Evolutionary conservation across 2,888 invertebrate species (phyloP).

Genomic region (Drosophila acutilabella): DNA sequence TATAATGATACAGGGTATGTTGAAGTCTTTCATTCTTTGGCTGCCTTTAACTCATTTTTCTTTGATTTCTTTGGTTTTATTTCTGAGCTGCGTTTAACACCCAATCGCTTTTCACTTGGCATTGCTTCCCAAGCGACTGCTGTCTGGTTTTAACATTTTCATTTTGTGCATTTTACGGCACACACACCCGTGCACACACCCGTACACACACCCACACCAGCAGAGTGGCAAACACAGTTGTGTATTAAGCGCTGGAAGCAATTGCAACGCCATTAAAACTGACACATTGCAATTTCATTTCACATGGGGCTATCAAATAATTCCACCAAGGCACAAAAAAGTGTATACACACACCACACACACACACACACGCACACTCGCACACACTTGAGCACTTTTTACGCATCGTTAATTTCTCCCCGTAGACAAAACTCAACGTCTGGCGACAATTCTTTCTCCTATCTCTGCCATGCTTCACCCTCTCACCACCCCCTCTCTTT

Average conservation of each 20-base stretch:
- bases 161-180: conserved; percentile 50
- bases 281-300: conserved; percentile 77
- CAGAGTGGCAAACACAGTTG: conserved; percentile 11
- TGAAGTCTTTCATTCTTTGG: no score
- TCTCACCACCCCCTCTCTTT: conserved; percentile 7
- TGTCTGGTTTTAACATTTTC: conserved; percentile 30
- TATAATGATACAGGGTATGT: conserved; percentile 1
- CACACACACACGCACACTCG: conserved; percentile 3
- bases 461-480: background rate
- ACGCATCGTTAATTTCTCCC: conserved; percentile 81
- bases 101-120: conserved; percentile 48
- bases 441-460: conserved; percentile 44
- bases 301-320: conserved; percentile 58
- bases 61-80: conserved; percentile 7
- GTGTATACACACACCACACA: conserved; percentile 3
- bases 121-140: conserved; percentile 38
- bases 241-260: conserved; percentile 68
- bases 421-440: conserved; percentile 57
- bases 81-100: conserved; percentile 52
- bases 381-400: conserved; percentile 64
- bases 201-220: background rate
- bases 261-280: conserved; percentile 76
- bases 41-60: background rate
- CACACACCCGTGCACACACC: background rate
- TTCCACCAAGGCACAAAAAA: conserved; percentile 49